phyloP scores from a whole-genome alignment of 2,888 invertebrate species.

The Coleophora deauratella region DNA sequence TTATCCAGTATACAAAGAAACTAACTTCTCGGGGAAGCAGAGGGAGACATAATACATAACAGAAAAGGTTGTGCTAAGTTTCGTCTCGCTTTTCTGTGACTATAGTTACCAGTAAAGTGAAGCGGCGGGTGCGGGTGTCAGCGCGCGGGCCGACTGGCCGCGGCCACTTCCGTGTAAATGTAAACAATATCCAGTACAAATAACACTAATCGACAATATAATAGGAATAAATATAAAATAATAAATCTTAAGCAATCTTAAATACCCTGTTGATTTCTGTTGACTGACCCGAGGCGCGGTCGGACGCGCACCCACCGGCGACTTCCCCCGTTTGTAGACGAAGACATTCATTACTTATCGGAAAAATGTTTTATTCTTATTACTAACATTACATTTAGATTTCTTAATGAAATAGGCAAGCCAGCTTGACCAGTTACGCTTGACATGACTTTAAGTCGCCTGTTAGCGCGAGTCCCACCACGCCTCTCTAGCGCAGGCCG shows the following conservation, averaged over 20 bases:
- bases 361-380: too few species aligned
- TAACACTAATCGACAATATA: slow-evolving; percentile 37
- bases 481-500: slow-evolving; percentile 18
- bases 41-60: too few species aligned
- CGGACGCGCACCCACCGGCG: neutral
- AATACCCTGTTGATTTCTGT: slow-evolving; percentile 73
- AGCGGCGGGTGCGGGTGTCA: too few species aligned
- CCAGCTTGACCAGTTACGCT: slow-evolving; percentile 1
- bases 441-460: slow-evolving; percentile 19
- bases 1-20: too few species aligned
- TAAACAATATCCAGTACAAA: slow-evolving; percentile 16
- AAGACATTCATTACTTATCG: too few species aligned
- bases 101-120: too few species aligned
- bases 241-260: slow-evolving; percentile 71
- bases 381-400: neutral
- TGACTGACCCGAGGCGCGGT: too few species aligned
- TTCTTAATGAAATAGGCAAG: neutral
- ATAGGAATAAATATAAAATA: slow-evolving; percentile 66
- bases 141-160: neutral
- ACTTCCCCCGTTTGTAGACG: neutral
- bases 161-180: too few species aligned
- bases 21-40: too few species aligned
- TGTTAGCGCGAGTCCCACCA: slow-evolving; percentile 17
- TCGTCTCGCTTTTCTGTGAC: too few species aligned
- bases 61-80: too few species aligned